These are phyloP conservation scores for Centropus unirufus DNA, from an alignment of 2,113 vertebrate species.

Conservation along the genomic window DNA sequence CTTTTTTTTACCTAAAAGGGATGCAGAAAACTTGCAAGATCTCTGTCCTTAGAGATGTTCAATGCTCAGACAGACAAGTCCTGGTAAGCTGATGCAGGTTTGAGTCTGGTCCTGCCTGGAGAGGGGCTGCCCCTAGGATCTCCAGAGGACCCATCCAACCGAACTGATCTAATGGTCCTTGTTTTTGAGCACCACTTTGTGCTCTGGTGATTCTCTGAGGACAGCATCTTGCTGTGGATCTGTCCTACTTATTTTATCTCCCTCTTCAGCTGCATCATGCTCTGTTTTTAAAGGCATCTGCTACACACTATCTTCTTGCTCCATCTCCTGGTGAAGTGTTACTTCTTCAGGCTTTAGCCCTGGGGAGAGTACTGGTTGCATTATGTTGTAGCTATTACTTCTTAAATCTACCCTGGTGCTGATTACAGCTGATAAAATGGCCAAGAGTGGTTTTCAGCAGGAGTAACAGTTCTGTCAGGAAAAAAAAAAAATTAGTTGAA, in stretches of 20 bases:
- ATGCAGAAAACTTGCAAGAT: neutral
- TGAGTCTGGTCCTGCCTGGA: neutral
- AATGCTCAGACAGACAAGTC: neutral
- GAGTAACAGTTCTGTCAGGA: neutral
- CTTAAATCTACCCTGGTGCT: neutral
- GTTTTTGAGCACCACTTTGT: neutral
- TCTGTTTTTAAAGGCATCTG: neutral
- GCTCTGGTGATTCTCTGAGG: neutral
- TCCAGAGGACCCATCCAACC: neutral
- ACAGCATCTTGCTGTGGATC: neutral
- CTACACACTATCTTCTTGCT: neutral
- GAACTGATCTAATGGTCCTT: neutral
- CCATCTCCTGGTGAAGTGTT: conserved; percentile 13
- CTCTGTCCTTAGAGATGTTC: neutral
- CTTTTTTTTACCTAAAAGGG: neutral
- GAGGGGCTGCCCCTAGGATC: neutral
- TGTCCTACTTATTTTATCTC: neutral
- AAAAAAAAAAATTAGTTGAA: neutral
- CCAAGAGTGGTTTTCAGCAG: neutral
- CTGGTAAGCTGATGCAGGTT: neutral
- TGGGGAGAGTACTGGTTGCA: neutral
- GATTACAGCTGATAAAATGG: neutral
- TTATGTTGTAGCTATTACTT: neutral
- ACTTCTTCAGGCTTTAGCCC: neutral
- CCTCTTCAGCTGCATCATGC: neutral